phyloP scores from a whole-genome alignment of 2,888 invertebrate genomes.

The Ferrisia virgata region DNA sequence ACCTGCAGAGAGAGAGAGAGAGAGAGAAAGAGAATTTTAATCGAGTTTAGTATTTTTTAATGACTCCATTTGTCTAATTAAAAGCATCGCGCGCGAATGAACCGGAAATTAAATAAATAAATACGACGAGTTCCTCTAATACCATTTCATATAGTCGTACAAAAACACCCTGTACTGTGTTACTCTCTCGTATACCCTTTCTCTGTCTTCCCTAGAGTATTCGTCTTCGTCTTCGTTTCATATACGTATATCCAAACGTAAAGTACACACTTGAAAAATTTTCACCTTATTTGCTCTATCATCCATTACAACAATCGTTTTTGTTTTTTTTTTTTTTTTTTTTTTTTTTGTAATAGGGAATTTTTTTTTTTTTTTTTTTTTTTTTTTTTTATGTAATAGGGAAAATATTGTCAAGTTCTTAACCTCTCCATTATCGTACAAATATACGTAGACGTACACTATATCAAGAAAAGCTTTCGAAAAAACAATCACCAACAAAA shows the following conservation, averaged over 20 bases:
- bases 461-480: too few species aligned
- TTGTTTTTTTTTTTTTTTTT: too few species aligned
- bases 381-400: too few species aligned
- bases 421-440: neutral
- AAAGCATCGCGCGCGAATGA: neutral
- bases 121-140: neutral
- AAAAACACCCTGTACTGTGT: neutral
- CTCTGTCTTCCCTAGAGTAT: neutral
- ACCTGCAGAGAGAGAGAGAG: neutral
- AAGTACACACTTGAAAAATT: neutral
- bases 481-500: neutral
- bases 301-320: too few species aligned
- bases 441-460: neutral
- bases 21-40: neutral
- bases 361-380: too few species aligned
- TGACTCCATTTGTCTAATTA: slow-evolving; percentile 20
- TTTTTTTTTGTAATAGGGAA: too few species aligned
- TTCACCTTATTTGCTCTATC: neutral
- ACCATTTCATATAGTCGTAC: neutral
- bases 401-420: too few species aligned
- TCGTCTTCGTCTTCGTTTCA: too few species aligned
- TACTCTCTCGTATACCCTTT: neutral
- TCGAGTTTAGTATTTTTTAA: slow-evolving; percentile 15
- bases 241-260: too few species aligned
- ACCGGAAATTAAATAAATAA: neutral